phyloP scores from a whole-genome alignment of 2,888 invertebrate species.

The Ethmia dodecea region DNA sequence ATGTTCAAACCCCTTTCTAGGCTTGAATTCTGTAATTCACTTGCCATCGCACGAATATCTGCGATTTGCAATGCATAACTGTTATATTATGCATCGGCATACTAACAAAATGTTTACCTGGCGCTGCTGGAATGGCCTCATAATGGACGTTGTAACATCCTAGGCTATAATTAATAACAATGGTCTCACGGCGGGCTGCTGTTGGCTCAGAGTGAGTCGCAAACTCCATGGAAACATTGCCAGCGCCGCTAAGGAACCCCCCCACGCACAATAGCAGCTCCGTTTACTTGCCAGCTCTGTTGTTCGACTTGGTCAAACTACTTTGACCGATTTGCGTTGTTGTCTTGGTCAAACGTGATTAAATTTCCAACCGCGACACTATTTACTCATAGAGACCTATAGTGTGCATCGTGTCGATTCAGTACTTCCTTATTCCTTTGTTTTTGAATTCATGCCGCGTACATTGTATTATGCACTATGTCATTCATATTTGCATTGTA shows the following conservation, averaged over 20 bases:
- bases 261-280: constrained; percentile 57
- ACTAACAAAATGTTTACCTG: constrained; percentile 10
- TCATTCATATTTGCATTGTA: too few species aligned
- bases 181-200: constrained; percentile 32
- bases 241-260: constrained; percentile 38
- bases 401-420: constrained; percentile 1
- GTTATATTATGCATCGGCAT: constrained; percentile 15
- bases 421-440: constrained; percentile 1
- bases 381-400: constrained; percentile 1
- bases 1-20: constrained; percentile 27
- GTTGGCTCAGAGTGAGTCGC: constrained; percentile 52
- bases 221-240: constrained; percentile 49
- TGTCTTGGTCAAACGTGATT: constrained; percentile 48
- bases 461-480: too few species aligned
- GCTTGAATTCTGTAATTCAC: constrained; percentile 23
- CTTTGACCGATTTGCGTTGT: constrained; percentile 39
- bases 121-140: constrained; percentile 12
- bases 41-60: constrained; percentile 14
- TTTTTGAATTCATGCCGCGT: not conserved
- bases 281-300: constrained; percentile 42
- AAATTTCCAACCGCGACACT: constrained; percentile 37
- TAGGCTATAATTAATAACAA: constrained; percentile 36
- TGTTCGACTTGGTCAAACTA: constrained; percentile 26
- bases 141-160: constrained; percentile 21
- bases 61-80: constrained; percentile 11